Conservation (phyloP, 2,797 vertebrate species). For the Morus bassanus region DNA sequence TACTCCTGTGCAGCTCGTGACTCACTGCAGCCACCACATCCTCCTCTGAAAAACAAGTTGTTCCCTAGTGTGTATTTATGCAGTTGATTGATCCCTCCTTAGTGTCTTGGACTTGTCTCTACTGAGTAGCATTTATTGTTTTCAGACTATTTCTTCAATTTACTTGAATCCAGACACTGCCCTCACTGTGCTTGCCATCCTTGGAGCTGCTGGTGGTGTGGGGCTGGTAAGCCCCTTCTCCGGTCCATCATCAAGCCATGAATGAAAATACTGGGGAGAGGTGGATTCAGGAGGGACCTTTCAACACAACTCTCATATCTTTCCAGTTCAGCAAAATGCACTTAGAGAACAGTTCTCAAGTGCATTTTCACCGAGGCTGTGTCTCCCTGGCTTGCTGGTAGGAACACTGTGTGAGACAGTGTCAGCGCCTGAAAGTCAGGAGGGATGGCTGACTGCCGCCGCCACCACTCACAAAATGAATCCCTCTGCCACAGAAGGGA, state of each 20-base stretch:
- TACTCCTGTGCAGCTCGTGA: neutral
- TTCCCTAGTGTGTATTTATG: neutral
- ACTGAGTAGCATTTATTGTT: neutral
- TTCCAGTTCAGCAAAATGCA: neutral
- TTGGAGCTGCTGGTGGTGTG: accelerated
- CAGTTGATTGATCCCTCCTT: neutral
- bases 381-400: neutral
- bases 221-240: neutral
- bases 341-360: neutral
- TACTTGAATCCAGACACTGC: accelerated
- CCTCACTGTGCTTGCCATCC: neutral
- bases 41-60: neutral
- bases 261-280: neutral
- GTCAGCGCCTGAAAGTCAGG: neutral
- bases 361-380: neutral
- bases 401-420: accelerated
- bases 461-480: neutral
- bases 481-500: neutral
- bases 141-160: neutral
- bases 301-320: neutral
- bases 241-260: neutral
- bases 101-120: neutral
- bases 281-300: neutral
- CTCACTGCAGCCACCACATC: neutral
- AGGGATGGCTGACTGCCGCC: neutral